phyloP scores from a whole-genome alignment of 2,797 vertebrate genomes.

The Myioborus melanocephalus region DNA sequence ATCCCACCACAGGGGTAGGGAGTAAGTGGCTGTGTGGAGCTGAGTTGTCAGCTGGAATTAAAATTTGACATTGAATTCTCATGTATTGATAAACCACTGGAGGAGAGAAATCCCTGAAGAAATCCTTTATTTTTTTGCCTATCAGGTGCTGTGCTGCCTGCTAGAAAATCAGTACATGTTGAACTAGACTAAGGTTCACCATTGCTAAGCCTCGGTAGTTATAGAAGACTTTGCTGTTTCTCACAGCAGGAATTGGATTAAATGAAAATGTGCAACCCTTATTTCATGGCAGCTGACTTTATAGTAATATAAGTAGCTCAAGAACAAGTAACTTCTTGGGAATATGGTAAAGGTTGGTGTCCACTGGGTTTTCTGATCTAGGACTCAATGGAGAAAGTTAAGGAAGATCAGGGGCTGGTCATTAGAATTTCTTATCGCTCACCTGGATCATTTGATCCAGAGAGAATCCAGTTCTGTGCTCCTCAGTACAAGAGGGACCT shows the following conservation, averaged over 20 bases:
- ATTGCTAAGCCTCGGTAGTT: neutral
- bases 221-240: neutral
- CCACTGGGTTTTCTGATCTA: neutral
- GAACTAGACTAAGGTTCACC: neutral
- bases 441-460: neutral
- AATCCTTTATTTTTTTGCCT: neutral
- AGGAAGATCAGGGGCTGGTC: neutral
- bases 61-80: neutral
- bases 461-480: neutral
- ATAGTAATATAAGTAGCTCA: neutral
- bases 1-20: rapidly evolving
- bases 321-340: neutral
- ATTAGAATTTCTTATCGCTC: neutral
- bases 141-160: neutral
- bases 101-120: neutral
- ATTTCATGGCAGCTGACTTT: neutral
- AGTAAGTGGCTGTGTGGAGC: neutral
- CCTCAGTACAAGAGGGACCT: neutral
- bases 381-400: neutral
- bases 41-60: neutral
- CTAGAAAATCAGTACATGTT: neutral
- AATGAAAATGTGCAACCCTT: neutral
- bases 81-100: neutral
- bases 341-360: neutral
- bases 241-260: neutral